These are phyloP conservation scores for Eumerus sabulonum DNA, from an alignment of 2,888 invertebrate genomes.

Conservation along the genomic window DNA sequence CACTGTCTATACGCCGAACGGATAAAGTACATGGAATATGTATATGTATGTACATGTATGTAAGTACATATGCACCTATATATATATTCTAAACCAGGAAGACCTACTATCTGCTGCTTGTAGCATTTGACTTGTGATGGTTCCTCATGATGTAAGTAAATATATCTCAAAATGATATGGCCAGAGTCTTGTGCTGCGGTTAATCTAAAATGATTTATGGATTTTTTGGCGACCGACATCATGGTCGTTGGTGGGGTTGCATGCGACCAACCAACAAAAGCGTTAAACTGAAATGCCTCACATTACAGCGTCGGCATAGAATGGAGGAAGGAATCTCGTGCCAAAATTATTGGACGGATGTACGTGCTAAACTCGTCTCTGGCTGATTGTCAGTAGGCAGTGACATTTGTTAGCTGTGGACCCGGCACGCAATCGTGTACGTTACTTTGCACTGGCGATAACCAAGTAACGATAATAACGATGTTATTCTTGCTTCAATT, in stretches of 20 bases:
- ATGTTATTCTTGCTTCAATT: too few species aligned
- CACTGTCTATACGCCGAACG: slow-evolving; percentile 6
- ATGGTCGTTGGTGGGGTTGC: slow-evolving; percentile 35
- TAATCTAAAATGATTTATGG: slow-evolving; percentile 65
- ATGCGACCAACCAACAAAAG: too few species aligned
- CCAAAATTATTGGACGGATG: slow-evolving; percentile 46
- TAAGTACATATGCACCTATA: slow-evolving; percentile 41
- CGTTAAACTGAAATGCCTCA: slow-evolving; percentile 1
- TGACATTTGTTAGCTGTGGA: too few species aligned
- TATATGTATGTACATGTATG: slow-evolving; percentile 57
- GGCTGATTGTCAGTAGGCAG: too few species aligned
- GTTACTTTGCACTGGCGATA: too few species aligned
- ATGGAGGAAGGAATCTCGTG: slow-evolving; percentile 54
- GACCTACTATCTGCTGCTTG: slow-evolving; percentile 29
- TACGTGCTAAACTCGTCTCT: too few species aligned
- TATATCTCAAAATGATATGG: slow-evolving; percentile 64
- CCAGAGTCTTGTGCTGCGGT: slow-evolving; percentile 51
- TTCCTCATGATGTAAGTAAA: slow-evolving; percentile 61
- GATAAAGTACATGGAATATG: slow-evolving; percentile 21
- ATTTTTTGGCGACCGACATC: slow-evolving; percentile 41
- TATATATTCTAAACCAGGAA: slow-evolving; percentile 43
- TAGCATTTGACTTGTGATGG: slow-evolving; percentile 32
- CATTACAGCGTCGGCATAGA: slow-evolving; percentile 37
- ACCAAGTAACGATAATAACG: too few species aligned
- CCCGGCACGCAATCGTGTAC: too few species aligned